These are phyloP conservation scores for Chydorus sphaericus DNA, from an alignment of 2,888 invertebrate species.

Conservation along the genomic window DNA sequence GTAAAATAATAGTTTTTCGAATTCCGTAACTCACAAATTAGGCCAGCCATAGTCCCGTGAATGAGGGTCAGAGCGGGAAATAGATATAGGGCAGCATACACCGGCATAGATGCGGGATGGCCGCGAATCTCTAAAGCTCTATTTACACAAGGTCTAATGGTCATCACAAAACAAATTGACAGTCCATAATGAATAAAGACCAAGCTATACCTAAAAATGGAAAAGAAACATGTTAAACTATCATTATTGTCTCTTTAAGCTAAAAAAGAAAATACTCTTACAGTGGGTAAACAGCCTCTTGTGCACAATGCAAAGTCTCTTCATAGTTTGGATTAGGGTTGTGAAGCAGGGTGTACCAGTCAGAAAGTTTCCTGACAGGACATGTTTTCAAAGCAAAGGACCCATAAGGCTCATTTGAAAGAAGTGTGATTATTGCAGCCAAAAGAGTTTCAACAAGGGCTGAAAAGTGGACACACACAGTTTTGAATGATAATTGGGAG, in stretches of 20 bases:
- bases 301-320: constrained; percentile 77
- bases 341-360: constrained; percentile 79
- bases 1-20: neutral
- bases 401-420: constrained; percentile 70
- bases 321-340: constrained; percentile 90
- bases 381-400: constrained; percentile 61
- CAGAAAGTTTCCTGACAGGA: constrained; percentile 53
- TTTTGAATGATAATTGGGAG: constrained; percentile 26
- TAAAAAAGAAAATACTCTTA: constrained; percentile 33
- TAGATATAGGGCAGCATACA: constrained; percentile 88
- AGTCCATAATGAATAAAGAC: constrained; percentile 79
- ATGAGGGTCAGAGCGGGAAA: constrained; percentile 71
- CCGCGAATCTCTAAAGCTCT: constrained; percentile 34
- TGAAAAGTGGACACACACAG: constrained; percentile 60
- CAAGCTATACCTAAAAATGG: constrained; percentile 64
- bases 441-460: constrained; percentile 65
- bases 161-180: constrained; percentile 59
- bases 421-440: constrained; percentile 58
- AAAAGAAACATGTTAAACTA: constrained; percentile 12
- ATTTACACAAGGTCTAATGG: constrained; percentile 57
- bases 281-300: constrained; percentile 96
- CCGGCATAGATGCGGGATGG: constrained; percentile 48
- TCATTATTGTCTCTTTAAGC: neutral
- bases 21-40: constrained; percentile 47
- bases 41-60: constrained; percentile 77